These are phyloP conservation scores for Yponomeuta sedellus DNA, from an alignment of 2,888 invertebrate species.

Conservation along the genomic window DNA sequence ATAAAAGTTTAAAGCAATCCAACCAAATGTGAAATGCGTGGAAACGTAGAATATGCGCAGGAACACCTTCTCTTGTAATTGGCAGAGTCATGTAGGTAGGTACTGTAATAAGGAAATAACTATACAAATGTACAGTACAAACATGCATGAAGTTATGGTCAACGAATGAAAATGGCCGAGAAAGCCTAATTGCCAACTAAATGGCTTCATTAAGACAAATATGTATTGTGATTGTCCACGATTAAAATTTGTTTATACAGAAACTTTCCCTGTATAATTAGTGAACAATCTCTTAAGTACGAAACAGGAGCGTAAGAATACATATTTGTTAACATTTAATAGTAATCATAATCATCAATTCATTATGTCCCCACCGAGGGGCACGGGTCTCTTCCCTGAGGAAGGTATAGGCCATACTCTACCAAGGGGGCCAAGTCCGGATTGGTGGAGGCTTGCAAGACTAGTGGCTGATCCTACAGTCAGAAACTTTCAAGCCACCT, in stretches of 20 bases:
- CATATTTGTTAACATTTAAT: neutral
- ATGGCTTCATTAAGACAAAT: conserved; percentile 17
- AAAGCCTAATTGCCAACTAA: conserved; percentile 12
- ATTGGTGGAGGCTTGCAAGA: too few relatives aligned
- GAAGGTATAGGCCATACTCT: too few relatives aligned
- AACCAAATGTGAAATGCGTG: neutral
- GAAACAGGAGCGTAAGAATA: neutral
- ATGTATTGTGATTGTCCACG: conserved; percentile 9
- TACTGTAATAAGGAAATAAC: neutral
- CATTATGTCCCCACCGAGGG: too few relatives aligned
- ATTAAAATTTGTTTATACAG: neutral
- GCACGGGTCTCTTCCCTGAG: too few relatives aligned
- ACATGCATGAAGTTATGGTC: conserved; percentile 9
- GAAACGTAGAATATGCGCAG: neutral
- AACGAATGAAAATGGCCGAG: conserved; percentile 2
- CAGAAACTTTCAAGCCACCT: too few relatives aligned
- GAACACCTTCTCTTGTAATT: neutral
- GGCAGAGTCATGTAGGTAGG: neutral
- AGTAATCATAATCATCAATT: too few relatives aligned
- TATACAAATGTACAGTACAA: neutral
- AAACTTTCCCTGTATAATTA: neutral
- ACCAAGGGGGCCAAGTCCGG: too few relatives aligned
- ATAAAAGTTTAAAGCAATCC: neutral
- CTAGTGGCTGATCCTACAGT: too few relatives aligned
- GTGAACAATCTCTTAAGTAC: neutral